Evolutionary conservation across 1,140 invertebrate species (phyloP).

Genomic region (Drosophila murphyi): DNA sequence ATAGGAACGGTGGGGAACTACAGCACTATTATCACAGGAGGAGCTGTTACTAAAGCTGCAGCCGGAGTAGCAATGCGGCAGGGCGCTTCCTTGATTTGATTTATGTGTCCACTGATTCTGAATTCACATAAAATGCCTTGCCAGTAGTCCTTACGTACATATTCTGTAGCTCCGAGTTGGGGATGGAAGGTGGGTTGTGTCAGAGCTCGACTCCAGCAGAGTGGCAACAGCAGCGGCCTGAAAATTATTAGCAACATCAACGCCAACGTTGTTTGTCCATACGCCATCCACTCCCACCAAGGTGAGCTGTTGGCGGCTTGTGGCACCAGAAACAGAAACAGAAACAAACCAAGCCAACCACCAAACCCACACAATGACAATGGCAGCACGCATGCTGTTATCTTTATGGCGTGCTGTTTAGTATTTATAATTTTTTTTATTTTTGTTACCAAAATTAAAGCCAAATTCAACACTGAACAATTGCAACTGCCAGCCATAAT

Average conservation of each 20-base stretch:
- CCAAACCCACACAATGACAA: slow-evolving; percentile 2
- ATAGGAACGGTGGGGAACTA: not conserved
- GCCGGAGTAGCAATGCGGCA: slow-evolving; percentile 16
- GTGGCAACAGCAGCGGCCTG: not conserved
- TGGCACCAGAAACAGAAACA: slow-evolving; percentile 13
- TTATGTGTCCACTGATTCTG: slow-evolving; percentile 50
- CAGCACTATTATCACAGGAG: slow-evolving; percentile 15
- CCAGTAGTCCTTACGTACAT: slow-evolving; percentile 7
- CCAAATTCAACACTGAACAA: slow-evolving; percentile 15
- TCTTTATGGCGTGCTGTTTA: slow-evolving; percentile 39
- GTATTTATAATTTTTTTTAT: slow-evolving; percentile 38
- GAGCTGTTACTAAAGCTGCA: slow-evolving; percentile 9
- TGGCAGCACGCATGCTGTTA: slow-evolving; percentile 37
- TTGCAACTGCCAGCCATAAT: not conserved
- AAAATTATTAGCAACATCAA: slow-evolving; percentile 57
- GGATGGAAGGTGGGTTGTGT: not conserved
- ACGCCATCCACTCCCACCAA: slow-evolving; percentile 34
- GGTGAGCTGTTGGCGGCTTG: slow-evolving; percentile 57
- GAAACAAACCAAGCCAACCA: not conserved
- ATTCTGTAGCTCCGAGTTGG: not conserved
- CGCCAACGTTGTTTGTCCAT: slow-evolving; percentile 15
- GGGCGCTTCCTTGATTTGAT: slow-evolving; percentile 51
- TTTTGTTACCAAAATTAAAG: slow-evolving; percentile 27
- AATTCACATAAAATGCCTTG: slow-evolving; percentile 43
- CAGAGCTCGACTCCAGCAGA: not conserved